Evolutionary conservation across 1,140 invertebrate species (phyloP).

Genomic region (Aphaenogaster rudis): DNA sequence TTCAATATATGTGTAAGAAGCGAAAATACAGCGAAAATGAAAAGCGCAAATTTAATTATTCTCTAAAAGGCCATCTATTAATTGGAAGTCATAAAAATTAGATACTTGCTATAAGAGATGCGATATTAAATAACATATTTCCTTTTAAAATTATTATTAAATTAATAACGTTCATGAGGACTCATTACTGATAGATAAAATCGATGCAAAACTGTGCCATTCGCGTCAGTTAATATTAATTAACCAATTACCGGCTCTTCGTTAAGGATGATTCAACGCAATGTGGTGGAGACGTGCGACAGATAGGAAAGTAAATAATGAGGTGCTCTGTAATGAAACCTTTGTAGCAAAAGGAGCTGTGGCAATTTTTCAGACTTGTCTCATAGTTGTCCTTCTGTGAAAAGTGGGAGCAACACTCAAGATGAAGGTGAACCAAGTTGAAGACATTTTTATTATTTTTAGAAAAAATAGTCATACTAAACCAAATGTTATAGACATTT

Average conservation of each 20-base stretch:
- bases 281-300: constrained; percentile 17
- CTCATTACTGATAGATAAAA: not conserved
- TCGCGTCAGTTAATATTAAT: constrained; percentile 41
- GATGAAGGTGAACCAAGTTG: constrained; percentile 49
- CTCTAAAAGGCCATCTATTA: not conserved
- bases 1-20: not conserved
- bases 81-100: not conserved
- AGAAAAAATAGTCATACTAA: not conserved
- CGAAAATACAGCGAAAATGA: not conserved
- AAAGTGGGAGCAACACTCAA: constrained; percentile 38
- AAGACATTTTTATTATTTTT: constrained; percentile 56
- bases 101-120: not conserved
- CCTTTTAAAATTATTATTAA: constrained; percentile 10
- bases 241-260: constrained; percentile 25
- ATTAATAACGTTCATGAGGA: constrained; percentile 16
- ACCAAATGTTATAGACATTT: not conserved
- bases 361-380: constrained; percentile 78
- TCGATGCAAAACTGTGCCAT: constrained; percentile 28
- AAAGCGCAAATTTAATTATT: constrained; percentile 33
- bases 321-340: constrained; percentile 77
- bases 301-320: constrained; percentile 76
- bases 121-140: constrained; percentile 18
- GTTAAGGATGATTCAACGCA: constrained; percentile 22
- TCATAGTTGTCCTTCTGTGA: constrained; percentile 72
- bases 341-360: constrained; percentile 58